These are phyloP conservation scores for Diadema setosum DNA, from an alignment of 35 echinoderm and acorn worm species.

Conservation along the genomic window DNA sequence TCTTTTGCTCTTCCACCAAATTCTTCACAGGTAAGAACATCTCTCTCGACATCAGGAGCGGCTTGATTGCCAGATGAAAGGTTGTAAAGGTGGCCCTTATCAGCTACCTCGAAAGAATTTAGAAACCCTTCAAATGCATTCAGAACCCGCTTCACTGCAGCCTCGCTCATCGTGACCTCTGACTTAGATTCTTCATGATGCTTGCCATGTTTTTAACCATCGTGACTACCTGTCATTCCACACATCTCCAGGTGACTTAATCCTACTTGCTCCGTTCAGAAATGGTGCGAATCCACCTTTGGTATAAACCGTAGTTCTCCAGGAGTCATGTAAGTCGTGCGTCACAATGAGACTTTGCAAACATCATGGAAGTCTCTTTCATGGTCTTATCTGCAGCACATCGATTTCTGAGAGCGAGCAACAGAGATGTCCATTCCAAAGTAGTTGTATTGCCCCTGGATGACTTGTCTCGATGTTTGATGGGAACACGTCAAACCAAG, in stretches of 20 bases:
- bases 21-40: background rate
- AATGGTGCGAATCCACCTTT: conserved; percentile 47
- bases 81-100: background rate
- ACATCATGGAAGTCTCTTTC: conserved; percentile 63
- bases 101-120: background rate
- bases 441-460: conserved; percentile 36
- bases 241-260: conserved; percentile 24
- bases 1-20: conserved; percentile 15
- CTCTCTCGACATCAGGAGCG: background rate
- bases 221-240: background rate
- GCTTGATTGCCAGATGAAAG: conserved; percentile 4
- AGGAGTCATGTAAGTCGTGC: conserved; percentile 46
- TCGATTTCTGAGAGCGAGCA: conserved; percentile 33
- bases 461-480: conserved; percentile 27
- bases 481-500: conserved; percentile 32
- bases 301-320: conserved; percentile 38
- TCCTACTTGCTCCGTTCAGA: conserved; percentile 15
- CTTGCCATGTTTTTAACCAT: background rate
- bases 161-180: background rate
- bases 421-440: conserved; percentile 34
- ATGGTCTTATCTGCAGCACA: conserved; percentile 61
- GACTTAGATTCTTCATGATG: background rate
- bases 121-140: background rate
- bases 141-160: background rate
- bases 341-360: conserved; percentile 46